Base-by-base conservation (phyloP, 1,140 invertebrate genomes). In the Alviniconcha marisindica region DNA sequence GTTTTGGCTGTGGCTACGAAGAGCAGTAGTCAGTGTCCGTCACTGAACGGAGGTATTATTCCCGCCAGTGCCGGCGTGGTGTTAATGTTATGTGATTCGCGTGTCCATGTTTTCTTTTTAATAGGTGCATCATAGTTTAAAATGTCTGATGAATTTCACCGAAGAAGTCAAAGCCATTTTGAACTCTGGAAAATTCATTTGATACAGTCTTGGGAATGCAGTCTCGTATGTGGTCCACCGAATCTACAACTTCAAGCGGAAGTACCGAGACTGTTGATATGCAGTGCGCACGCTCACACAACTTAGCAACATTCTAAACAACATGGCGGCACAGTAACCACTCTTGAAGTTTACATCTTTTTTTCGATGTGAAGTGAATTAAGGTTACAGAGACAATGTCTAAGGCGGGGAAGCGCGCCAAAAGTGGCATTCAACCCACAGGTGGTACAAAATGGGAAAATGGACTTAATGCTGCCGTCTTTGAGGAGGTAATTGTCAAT, bases 401-500 rank as follows among this genome's bases (percentile, higher is more conserved):
- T 51, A 92, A 92, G 79, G 87, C 87, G 38, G 88, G 86, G 38
- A 91, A 91, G 83, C 83, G 90, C 77, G 89, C 84, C 28, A 91
- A 90, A 87, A 91, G 90, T 84, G 89, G 88, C 44, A 85, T 84
- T 51, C 85, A 74, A 54, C 81, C 83, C 73, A 80, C 76, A 38
- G 87, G 89, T 24, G 77, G 74, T 54, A 86, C 85, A 10, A 90
- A 90, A 84, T 91, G 91, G 90, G 90, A 91, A 78, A 85, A 88
- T 81, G 87, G 81, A 18, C 69, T 91, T 12, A 73, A 88, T 31
- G 51, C 87, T 51, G 84, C 88, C 36, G 78, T 44, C 18, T 91
- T 92, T 85, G 87, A 89, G 56, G 91, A 92, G 89, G 91, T 91
- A 87, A 74, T 10, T 40, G 12, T 76, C n/a, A n/a, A n/a, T n/a